phyloP scores from a whole-genome alignment of 2,797 vertebrate species.

The Lacerta viridis region DNA sequence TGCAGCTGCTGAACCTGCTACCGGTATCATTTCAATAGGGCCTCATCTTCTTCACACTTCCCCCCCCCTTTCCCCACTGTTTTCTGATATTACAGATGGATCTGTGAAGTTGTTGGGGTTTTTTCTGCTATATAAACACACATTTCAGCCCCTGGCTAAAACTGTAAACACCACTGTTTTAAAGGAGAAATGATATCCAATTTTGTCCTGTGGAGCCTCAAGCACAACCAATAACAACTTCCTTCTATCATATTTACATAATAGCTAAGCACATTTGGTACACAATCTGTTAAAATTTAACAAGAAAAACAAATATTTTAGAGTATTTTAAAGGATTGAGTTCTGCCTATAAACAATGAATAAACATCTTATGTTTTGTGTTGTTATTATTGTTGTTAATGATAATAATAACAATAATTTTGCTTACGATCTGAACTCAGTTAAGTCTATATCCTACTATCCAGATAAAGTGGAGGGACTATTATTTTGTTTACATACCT shows the following conservation, averaged over 20 bases:
- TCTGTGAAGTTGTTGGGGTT: not conserved
- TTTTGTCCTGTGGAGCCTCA: not conserved
- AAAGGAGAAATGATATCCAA: not conserved
- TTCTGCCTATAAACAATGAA: not conserved
- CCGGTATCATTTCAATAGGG: not conserved
- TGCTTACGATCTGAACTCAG: too few relatives aligned
- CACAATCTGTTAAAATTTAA: not conserved
- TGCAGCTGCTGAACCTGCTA: constrained; percentile 2
- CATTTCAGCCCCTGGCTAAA: not conserved
- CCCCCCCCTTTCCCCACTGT: not conserved
- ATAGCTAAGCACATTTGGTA: constrained; percentile 30
- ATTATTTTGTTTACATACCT: not conserved
- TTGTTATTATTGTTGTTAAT: too few relatives aligned
- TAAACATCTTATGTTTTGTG: not conserved
- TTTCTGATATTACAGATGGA: not conserved
- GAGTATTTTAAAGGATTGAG: constrained; percentile 4
- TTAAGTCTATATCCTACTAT: too few relatives aligned
- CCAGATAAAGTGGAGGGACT: not conserved
- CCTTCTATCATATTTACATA: not conserved
- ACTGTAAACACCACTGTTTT: not conserved
- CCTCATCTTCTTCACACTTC: not conserved
- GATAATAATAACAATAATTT: too few relatives aligned
- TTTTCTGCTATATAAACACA: not conserved
- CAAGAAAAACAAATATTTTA: not conserved
- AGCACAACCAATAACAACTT: too few relatives aligned